Conservation (phyloP, 2,113 vertebrate genomes). For the Barnardius zonarius region DNA sequence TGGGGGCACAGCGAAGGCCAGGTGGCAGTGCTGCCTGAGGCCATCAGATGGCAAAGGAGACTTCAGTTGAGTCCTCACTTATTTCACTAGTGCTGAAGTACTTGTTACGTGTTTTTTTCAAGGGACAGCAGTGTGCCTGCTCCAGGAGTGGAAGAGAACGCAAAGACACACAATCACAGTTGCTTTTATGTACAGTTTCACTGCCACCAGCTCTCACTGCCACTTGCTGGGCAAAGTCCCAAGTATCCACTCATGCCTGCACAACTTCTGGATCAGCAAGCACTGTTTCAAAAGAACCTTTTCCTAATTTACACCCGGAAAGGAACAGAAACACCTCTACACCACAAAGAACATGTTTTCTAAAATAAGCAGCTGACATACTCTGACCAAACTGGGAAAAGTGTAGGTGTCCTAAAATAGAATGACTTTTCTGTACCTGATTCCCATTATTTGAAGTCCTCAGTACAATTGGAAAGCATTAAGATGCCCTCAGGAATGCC, state of each 20-base stretch:
- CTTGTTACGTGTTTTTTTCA: rapidly evolving
- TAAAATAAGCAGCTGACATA: neutral
- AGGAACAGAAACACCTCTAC: neutral
- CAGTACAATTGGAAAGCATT: neutral
- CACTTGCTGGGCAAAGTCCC: neutral
- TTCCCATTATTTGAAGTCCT: neutral
- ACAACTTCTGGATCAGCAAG: neutral
- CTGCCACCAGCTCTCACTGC: neutral
- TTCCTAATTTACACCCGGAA: neutral
- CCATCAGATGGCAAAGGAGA: neutral
- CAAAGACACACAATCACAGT: neutral
- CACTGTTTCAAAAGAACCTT: neutral
- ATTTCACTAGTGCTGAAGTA: neutral
- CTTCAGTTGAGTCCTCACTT: neutral
- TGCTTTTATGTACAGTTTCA: neutral
- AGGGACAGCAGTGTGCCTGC: neutral
- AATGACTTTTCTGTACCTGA: neutral
- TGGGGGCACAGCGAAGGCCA: neutral
- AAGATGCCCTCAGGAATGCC: neutral
- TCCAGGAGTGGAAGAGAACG: neutral
- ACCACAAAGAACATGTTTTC: neutral
- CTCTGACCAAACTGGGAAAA: neutral
- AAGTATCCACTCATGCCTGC: neutral
- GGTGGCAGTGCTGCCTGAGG: neutral
- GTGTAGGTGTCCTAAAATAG: neutral